A percentile compares a stretch with the other conserved stretches of the same genome.
These are phyloP conservation scores for Mastacembelus armatus DNA, from an alignment of 2,797 vertebrate genomes.

Conservation along the genomic window DNA sequence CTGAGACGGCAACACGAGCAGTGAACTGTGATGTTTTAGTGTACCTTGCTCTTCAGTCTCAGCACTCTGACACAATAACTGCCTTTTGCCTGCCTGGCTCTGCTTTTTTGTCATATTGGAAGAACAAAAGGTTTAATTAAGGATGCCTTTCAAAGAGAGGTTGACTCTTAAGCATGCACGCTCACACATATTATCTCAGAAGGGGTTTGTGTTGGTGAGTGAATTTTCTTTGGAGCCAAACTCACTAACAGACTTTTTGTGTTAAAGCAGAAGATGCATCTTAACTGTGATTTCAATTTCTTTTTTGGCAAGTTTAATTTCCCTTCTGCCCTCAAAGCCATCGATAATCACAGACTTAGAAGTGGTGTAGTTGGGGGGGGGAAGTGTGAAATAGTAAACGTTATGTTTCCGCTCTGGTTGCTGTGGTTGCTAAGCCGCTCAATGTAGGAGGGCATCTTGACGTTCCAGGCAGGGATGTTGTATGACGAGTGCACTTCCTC, in stretches of 20 bases:
- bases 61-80: constrained; percentile 79
- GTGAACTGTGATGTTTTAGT: constrained; percentile 87
- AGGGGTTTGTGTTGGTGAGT: constrained; percentile 40
- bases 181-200: constrained; percentile 49
- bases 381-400: constrained; percentile 30
- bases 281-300: constrained; percentile 20
- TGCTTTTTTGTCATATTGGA: constrained; percentile 63
- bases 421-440: constrained; percentile 64
- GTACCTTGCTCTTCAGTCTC: constrained; percentile 77
- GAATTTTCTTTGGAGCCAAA: constrained; percentile 35
- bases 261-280: constrained; percentile 23
- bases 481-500: constrained; percentile 64
- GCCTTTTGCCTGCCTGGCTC: constrained; percentile 72
- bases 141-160: constrained; percentile 68
- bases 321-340: constrained; percentile 40
- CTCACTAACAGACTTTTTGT: constrained; percentile 38
- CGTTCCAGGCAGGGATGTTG: constrained; percentile 68
- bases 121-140: constrained; percentile 85
- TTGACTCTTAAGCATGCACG: constrained; percentile 59
- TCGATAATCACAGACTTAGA: constrained; percentile 37
- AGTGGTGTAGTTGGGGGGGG: constrained; percentile 10
- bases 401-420: constrained; percentile 44
- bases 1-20: constrained; percentile 86
- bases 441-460: constrained; percentile 71
- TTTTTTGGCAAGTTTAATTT: constrained; percentile 30